Percentiles rank a stretch among this genome's conserved stretches.
phyloP scores from a whole-genome alignment of 2,113 vertebrate genomes.

The Tragelaphus imberbis region DNA sequence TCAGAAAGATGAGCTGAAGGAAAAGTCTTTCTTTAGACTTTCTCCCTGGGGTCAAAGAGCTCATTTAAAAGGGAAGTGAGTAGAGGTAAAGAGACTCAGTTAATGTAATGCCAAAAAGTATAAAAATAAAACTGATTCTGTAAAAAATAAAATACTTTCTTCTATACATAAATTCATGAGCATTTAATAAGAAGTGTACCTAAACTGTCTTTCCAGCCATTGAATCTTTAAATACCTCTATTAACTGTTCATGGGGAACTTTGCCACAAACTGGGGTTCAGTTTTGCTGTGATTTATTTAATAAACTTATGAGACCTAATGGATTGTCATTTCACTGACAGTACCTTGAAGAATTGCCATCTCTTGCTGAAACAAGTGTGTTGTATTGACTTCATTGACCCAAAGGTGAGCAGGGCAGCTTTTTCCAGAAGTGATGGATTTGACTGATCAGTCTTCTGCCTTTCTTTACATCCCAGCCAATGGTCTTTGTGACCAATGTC shows the following conservation, averaged over 20 bases:
- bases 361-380: not conserved
- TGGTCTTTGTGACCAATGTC: not conserved
- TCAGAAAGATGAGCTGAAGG: not conserved
- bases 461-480: not conserved
- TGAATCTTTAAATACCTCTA: not conserved
- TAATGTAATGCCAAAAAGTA: not conserved
- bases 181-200: not conserved
- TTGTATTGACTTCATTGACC: not conserved
- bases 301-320: not conserved
- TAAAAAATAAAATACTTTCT: not conserved
- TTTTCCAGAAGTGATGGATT: not conserved
- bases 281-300: not conserved
- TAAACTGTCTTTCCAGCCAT: not conserved
- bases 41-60: not conserved
- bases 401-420: not conserved
- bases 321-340: not conserved
- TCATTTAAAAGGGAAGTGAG: not conserved
- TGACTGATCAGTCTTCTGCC: not conserved
- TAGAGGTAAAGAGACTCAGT: not conserved
- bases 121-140: not conserved
- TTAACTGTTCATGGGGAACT: not conserved
- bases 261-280: not conserved
- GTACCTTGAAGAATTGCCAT: not conserved
- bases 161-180: not conserved
- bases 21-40: not conserved